Evolutionary conservation across 1,140 invertebrate species (phyloP), one percentile per base, ranked within the genome.

Genomic region (Nasonia longicornis): DNA sequence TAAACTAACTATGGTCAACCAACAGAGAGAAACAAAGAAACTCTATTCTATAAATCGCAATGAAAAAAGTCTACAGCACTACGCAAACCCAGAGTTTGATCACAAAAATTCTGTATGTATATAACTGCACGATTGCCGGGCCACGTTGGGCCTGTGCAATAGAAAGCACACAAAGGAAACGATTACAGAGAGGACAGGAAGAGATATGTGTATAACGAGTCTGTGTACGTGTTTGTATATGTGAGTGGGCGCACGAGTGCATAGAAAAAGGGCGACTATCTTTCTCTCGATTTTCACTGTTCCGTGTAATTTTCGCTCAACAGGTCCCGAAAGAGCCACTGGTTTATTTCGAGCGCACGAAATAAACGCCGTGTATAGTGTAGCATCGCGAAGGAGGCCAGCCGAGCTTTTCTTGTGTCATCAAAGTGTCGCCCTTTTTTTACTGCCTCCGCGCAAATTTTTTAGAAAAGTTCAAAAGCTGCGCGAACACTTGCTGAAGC

Each of bases 221-320:
- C 52, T 58, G 16, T 20, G 4, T 58, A 58, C 6, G 16, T 4
- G 16, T 58, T 6, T 58, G 16, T 58, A 7, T 58, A 58, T 7
- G 6, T 58, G 52, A 7, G 52, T 16, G 52, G 0, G 10, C 8
- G 3, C 64, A 29, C 22, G 10, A 29, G 64, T 31, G 22, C 26
- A 67, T 29, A 67, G 14, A 67, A 58, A 67, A 26, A 67, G 20
- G 14, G 8, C 8, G 26, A 10, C 64, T 26, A 67, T 67, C 22
- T 11, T 29, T 31, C 64, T 67, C 29, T 67, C 64, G 64, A 67
- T 67, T 67, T 29, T 67, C 64, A 31, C 29, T 67, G 64, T 67
- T 29, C 64, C 26, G 22, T 31, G 26, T 31, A 67, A 67, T 67
- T 31, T 58, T 58, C 52, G 52, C 20, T 58, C 64, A 29, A 67